Percentiles rank a stretch among this genome's conserved stretches.
Conservation (phyloP, 2,113 vertebrate species). For the Calidris pugnax region DNA sequence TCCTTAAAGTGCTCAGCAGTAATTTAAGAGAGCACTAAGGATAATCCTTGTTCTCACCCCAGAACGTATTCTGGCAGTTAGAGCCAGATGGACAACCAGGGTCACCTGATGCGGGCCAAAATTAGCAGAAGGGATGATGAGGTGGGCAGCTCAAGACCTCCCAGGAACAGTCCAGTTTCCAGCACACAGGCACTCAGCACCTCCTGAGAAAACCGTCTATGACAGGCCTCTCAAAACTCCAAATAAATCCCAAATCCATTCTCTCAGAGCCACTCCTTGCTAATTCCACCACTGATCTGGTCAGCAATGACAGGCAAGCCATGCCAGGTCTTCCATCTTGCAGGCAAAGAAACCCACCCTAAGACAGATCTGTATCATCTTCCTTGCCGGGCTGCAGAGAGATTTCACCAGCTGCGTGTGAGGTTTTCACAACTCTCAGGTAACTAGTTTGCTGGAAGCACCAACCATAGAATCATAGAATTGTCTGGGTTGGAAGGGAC, state of each 20-base stretch:
- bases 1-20: neutral
- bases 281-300: neutral
- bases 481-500: too few relatives aligned
- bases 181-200: neutral
- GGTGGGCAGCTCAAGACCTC: neutral
- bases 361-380: neutral
- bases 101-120: neutral
- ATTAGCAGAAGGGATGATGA: neutral
- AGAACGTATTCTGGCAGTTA: neutral
- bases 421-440: rapidly evolving
- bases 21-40: neutral
- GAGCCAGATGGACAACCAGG: neutral
- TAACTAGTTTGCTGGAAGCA: neutral
- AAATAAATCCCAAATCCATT: neutral
- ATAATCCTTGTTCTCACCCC: neutral
- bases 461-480: neutral
- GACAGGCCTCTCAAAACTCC: neutral
- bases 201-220: neutral
- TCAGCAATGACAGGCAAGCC: neutral
- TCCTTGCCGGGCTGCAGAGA: neutral
- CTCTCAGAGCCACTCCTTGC: neutral
- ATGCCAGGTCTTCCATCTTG: neutral
- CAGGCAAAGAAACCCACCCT: neutral
- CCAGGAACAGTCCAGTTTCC: neutral
- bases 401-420: neutral